Evolutionary conservation across 2,888 invertebrate genomes (phyloP).

Genomic region (Sthenelais limicola): DNA sequence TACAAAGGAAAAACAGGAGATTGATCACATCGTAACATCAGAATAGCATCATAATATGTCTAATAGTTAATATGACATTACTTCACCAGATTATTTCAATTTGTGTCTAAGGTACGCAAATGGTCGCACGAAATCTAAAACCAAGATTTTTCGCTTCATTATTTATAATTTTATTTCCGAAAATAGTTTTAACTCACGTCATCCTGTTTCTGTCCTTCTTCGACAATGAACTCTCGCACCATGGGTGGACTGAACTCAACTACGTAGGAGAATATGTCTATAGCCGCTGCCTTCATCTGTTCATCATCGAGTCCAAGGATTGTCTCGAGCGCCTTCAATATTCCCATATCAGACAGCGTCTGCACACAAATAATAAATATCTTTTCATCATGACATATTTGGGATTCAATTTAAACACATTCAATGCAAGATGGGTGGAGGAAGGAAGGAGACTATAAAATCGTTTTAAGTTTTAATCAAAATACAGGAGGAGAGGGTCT

Average conservation of each 20-base stretch:
- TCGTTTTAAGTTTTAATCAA: no score
- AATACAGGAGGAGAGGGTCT: no score
- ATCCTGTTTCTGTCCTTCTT: slow-evolving; percentile 88
- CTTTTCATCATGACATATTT: no score
- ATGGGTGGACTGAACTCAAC: slow-evolving; percentile 98
- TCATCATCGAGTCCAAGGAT: slow-evolving; percentile 83
- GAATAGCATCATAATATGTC: background rate
- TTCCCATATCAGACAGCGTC: slow-evolving; percentile 71
- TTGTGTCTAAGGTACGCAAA: background rate
- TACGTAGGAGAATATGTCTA: slow-evolving; percentile 97
- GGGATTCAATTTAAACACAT: no score
- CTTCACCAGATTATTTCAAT: background rate
- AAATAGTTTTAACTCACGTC: slow-evolving; percentile 78
- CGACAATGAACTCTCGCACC: slow-evolving; percentile 95
- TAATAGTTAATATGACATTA: background rate
- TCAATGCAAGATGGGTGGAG: no score
- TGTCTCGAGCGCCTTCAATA: slow-evolving; percentile 70
- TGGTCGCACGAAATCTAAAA: no score
- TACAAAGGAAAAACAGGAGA: background rate
- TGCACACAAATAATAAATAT: slow-evolving; percentile 81
- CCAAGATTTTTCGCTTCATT: no score
- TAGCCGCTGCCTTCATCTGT: slow-evolving; percentile 95
- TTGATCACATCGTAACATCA: background rate
- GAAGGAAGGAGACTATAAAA: no score
- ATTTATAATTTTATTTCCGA: background rate